Evolutionary conservation across 2,797 vertebrate genomes (phyloP), one percentile per base, ranked within the genome.

Genomic region (Phrynocephalus vlangalii): DNA sequence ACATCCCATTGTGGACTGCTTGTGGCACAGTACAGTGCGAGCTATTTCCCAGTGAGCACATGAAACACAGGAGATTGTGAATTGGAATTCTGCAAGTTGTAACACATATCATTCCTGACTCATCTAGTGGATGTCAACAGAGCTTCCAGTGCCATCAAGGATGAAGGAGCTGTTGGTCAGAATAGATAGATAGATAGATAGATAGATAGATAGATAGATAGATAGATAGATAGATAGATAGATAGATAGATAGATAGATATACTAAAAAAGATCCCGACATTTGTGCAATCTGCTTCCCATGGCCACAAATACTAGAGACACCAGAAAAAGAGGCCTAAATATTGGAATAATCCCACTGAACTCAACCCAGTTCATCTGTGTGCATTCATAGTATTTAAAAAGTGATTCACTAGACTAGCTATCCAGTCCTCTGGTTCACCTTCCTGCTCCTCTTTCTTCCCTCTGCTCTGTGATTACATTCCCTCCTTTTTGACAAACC

Each of bases 401-500:
- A 44, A 44, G 38, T 5, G 38, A 44, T 44, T 44, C 38, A 44
- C 38, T 44, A 44, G 38, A 4, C 24, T 26, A 68, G 66, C 24
- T 26, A 82, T 38, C 26, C 67, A 28, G 67, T 26, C 68, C 67
- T 68, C 33, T 67, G 79, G 24, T 24, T 80, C 3, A 88, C 86
- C 90, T 89, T 82, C 70, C 30, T 13, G 3, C 26, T 38, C 50
- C 50, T 83, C 5, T 28, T 38, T 81, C 66, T 22, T 50, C 11
- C 38, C 77, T 75, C 50, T 24, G 4, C 88, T 70, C 88, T 72
- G 87, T 80, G 71, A 75, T 28, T 90, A 75, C 73, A 90, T 22
- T 84, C 90, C 88, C 88, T 33, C 20, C 0, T 82, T 86, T 44
- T 89, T 80, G 67, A 87, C 91, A 89, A 90, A 33, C 72, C 38